Evolutionary conservation across 2,113 vertebrate genomes (phyloP).

Genomic region (Piprites chloris): DNA sequence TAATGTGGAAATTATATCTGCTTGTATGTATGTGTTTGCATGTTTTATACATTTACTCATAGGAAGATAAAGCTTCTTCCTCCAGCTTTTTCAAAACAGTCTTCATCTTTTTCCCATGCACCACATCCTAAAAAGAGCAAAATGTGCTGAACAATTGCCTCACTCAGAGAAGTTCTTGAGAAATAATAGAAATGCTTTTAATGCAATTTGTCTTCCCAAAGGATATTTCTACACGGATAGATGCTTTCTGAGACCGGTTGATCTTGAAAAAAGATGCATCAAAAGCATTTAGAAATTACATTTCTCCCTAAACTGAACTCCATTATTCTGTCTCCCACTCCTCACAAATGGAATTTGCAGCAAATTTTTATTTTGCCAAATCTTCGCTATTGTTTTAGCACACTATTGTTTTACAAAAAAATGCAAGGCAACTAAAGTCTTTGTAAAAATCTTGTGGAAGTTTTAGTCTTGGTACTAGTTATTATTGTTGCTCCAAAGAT

Average conservation of each 20-base stretch:
- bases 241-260: neutral
- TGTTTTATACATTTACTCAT: neutral
- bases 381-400: neutral
- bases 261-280: neutral
- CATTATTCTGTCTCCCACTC: neutral
- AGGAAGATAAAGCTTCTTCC: neutral
- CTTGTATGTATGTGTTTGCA: neutral
- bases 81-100: conserved; percentile 34
- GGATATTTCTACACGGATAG: neutral
- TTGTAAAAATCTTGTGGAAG: neutral
- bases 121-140: neutral
- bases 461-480: neutral
- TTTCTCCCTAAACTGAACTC: neutral
- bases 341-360: neutral
- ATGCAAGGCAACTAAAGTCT: neutral
- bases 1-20: neutral
- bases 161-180: neutral
- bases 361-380: neutral
- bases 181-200: conserved; percentile 36
- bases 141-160: neutral
- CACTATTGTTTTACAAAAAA: neutral
- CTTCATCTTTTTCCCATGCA: conserved; percentile 4
- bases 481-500: neutral
- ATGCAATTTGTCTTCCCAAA: conserved; percentile 10
- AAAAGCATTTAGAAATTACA: neutral